Base-by-base conservation (phyloP, 2,113 vertebrate genomes). In the Silurus asotus region DNA sequence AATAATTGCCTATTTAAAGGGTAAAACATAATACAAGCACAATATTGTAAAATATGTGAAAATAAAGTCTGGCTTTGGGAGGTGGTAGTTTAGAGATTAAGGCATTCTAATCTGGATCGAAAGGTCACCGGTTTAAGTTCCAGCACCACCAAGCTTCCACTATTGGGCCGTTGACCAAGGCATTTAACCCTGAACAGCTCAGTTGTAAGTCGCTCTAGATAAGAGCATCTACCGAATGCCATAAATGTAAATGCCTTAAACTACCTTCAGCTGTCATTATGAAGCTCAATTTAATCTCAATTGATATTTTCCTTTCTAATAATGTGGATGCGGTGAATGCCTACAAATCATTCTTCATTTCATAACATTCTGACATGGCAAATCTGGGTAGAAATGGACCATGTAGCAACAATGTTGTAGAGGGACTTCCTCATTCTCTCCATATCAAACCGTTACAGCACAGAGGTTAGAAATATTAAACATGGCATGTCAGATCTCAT, bases 381-480 rank as follows among this genome's bases (percentile, higher is more conserved):
- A 8, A 64, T 72, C 69, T 72, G 37, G 20, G 10, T 23, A n/a
- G 51, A 76, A 7, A 76, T 7, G 8, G 55, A 51, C 72, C 13
- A 51, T 45, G 14, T 48, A 61, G 23, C 19, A 61, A 56, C 77
- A 37, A 37, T 79, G 56, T 37, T 61, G 48, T 20, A 45, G 8
- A 61, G 17, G 55, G 55, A 45, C 20, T 59, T 37, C 37, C 28
- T 28, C 77, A 3, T 2, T 20, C 20, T n/a, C 51, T 53, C 51
- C 49, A 15, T 25, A 51, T 55, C 25, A 76, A 76, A 55, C 49
- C 56, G 19, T 13, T 61, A 59, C 76, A 9, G 25, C 58, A 15
- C 8, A 23, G 56, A 45, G 28, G 28, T 61, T 79, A 53, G 55
- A 61, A 45, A 45, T 1, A 80, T 61, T 74, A 87, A 81, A 85